Percentiles rank a stretch among this genome's conserved stretches.
Evolutionary conservation across 2,888 invertebrate species (phyloP).

Genomic region (Geotrupes spiniger): DNA sequence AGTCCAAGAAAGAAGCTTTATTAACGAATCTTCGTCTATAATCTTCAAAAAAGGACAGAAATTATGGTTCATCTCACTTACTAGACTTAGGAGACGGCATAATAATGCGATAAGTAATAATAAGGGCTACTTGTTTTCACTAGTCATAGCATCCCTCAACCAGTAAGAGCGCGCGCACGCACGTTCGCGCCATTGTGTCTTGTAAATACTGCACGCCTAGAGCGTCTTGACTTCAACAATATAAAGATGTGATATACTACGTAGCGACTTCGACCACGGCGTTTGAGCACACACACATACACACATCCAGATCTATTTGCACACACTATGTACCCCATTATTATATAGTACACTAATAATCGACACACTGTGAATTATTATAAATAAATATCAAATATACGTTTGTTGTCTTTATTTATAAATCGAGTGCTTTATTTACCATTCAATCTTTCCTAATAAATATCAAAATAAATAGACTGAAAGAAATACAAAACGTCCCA

Average conservation of each 20-base stretch:
- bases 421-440: slow-evolving; percentile 9
- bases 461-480: no score
- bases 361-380: slow-evolving; percentile 49
- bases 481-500: no score
- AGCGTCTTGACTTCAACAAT: slow-evolving; percentile 36
- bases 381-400: slow-evolving; percentile 48
- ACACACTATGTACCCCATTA: slow-evolving; percentile 46
- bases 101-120: slow-evolving; percentile 32
- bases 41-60: slow-evolving; percentile 28
- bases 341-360: slow-evolving; percentile 48
- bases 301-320: slow-evolving; percentile 42
- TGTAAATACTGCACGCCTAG: slow-evolving; percentile 5
- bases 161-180: slow-evolving; percentile 16
- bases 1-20: no score
- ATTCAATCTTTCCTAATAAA: no score
- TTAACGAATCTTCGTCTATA: no score
- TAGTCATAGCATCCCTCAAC: slow-evolving; percentile 27
- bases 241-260: slow-evolving; percentile 45
- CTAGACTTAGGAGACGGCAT: slow-evolving; percentile 37
- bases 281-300: slow-evolving; percentile 33
- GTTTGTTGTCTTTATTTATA: slow-evolving; percentile 42
- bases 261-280: slow-evolving; percentile 44
- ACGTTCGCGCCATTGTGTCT: slow-evolving; percentile 18
- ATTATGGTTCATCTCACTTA: slow-evolving; percentile 43
- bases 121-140: slow-evolving; percentile 38